phyloP scores from a whole-genome alignment of 1,140 invertebrate genomes.

The Euura saliciscinereae region DNA sequence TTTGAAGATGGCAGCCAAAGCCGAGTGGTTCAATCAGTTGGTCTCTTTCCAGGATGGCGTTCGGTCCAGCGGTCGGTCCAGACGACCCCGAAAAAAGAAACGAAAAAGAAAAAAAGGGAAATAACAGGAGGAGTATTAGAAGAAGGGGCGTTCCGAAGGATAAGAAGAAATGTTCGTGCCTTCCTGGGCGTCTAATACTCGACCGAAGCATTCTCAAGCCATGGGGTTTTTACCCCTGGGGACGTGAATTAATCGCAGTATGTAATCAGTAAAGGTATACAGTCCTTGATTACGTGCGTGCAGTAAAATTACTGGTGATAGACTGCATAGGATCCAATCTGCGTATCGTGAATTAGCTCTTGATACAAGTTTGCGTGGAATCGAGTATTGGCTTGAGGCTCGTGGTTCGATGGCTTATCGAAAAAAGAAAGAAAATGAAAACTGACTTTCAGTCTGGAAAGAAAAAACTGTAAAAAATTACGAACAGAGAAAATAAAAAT shows the following conservation, averaged over 20 bases:
- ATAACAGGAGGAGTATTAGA: not conserved
- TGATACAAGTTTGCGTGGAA: too few species aligned
- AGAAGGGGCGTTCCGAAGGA: not conserved
- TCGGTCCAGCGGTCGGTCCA: not conserved
- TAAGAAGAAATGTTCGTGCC: not conserved
- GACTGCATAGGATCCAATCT: not conserved
- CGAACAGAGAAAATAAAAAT: not conserved
- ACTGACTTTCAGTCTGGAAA: not conserved
- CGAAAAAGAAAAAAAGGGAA: not conserved
- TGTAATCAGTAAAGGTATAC: constrained; percentile 1
- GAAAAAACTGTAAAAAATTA: not conserved
- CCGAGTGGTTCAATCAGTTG: not conserved
- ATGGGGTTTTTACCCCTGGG: not conserved
- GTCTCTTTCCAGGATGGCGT: not conserved
- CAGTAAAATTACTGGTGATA: not conserved
- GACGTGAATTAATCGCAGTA: not conserved
- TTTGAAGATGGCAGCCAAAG: not conserved
- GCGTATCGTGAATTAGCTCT: too few species aligned
- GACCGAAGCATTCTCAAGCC: not conserved
- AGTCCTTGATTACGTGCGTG: not conserved
- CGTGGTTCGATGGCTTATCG: not conserved
- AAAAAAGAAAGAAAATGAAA: not conserved
- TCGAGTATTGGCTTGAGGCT: too few species aligned
- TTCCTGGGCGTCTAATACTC: not conserved
- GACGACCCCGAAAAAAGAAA: not conserved